These are phyloP conservation scores for Antheraea pernyi DNA, from an alignment of 1,140 invertebrate species.

Conservation along the genomic window DNA sequence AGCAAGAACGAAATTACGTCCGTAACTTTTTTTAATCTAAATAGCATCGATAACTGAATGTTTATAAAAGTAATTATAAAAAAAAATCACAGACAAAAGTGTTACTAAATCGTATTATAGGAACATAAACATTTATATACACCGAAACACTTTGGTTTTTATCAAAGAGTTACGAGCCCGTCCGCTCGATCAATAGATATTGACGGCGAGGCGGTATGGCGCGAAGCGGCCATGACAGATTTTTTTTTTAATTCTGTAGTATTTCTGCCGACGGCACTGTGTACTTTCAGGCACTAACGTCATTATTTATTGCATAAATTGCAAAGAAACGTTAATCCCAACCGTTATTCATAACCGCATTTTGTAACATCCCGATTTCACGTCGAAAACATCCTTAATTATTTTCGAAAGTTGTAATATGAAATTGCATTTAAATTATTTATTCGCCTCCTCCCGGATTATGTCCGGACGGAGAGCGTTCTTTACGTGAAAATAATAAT, in stretches of 20 bases:
- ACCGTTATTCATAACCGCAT: slow-evolving; percentile 1
- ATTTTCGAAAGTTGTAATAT: slow-evolving; percentile 5
- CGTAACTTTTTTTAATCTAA: no score
- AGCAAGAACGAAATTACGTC: no score
- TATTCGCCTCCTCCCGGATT: neutral
- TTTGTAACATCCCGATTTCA: neutral
- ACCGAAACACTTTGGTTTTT: slow-evolving; percentile 34
- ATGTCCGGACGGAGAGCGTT: neutral
- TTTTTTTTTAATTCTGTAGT: slow-evolving; percentile 53
- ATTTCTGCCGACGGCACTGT: slow-evolving; percentile 38
- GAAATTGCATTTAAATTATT: slow-evolving; percentile 8
- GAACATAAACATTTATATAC: slow-evolving; percentile 29
- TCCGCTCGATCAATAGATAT: slow-evolving; percentile 46
- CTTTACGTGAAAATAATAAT: slow-evolving; percentile 13
- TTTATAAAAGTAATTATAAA: neutral
- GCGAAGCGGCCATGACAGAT: slow-evolving; percentile 51
- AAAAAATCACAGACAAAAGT: neutral
- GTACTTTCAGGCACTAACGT: slow-evolving; percentile 38
- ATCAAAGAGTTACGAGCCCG: slow-evolving; percentile 33
- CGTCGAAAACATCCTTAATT: neutral
- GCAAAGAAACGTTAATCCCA: no score
- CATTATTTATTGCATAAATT: slow-evolving; percentile 11
- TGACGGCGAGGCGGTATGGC: slow-evolving; percentile 57
- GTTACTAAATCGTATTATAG: neutral
- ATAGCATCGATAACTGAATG: neutral